phyloP scores from a whole-genome alignment of 2,888 invertebrate genomes.

The Anorthoa munda region DNA sequence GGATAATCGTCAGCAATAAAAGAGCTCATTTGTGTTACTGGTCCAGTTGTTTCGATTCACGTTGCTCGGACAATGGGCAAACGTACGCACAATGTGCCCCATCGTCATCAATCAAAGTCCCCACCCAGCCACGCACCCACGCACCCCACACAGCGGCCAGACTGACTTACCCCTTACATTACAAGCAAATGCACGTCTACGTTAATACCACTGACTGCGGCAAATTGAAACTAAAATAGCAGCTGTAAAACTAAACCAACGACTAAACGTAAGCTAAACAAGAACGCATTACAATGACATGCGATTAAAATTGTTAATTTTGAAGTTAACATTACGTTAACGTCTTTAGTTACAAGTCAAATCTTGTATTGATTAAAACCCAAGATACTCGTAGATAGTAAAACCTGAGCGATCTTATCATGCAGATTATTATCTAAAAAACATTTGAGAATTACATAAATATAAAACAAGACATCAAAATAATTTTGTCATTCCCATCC shows the following conservation, averaged over 20 bases:
- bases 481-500: constrained; percentile 20
- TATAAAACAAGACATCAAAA: background rate
- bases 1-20: constrained; percentile 80
- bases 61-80: constrained; percentile 85
- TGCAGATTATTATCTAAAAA: constrained; percentile 13
- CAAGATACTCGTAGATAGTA: too few species aligned
- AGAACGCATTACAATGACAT: constrained; percentile 48
- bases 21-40: constrained; percentile 79
- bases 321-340: constrained; percentile 13
- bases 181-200: constrained; percentile 76
- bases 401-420: constrained; percentile 4
- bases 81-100: constrained; percentile 82
- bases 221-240: constrained; percentile 65
- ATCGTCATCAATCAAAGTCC: constrained; percentile 86
- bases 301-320: constrained; percentile 24
- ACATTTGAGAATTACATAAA: constrained; percentile 24
- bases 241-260: constrained; percentile 43
- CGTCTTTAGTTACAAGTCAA: constrained; percentile 13
- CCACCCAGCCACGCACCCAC: constrained; percentile 67
- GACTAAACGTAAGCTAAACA: constrained; percentile 40
- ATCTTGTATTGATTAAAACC: constrained; percentile 21
- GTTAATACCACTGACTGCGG: constrained; percentile 63
- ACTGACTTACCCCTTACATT: constrained; percentile 76
- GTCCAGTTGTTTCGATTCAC: constrained; percentile 86
- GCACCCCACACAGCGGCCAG: constrained; percentile 69